These are phyloP conservation scores for Catharus fuscescens DNA, from an alignment of 2,113 vertebrate genomes.

Conservation along the genomic window DNA sequence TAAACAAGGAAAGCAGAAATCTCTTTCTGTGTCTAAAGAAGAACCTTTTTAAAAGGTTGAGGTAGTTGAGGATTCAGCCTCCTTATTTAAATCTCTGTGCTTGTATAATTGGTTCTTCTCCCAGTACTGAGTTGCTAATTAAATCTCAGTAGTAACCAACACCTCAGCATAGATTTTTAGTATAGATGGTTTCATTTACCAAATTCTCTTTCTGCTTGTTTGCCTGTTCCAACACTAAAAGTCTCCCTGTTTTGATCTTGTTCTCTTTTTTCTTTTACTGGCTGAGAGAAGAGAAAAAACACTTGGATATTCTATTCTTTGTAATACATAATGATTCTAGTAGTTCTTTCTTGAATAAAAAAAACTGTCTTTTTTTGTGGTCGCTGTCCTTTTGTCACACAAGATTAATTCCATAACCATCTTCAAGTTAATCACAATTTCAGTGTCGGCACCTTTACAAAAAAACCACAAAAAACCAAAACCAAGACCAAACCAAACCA, in stretches of 20 bases:
- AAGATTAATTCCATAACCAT: not conserved
- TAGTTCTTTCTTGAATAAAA: not conserved
- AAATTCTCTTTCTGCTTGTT: not conserved
- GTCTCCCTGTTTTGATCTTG: not conserved
- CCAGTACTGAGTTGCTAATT: conserved; percentile 3
- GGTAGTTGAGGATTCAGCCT: not conserved
- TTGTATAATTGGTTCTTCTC: not conserved
- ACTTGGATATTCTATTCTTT: not conserved
- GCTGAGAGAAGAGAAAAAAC: not conserved
- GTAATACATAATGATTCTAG: not conserved
- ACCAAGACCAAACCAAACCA: not conserved
- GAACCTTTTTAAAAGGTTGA: not conserved
- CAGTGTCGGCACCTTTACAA: not conserved
- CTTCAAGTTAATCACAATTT: not conserved
- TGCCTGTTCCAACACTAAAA: not conserved
- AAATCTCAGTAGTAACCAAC: not conserved
- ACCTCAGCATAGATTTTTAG: not conserved
- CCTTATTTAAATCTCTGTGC: not conserved
- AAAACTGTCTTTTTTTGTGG: not conserved
- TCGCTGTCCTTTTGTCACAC: not conserved
- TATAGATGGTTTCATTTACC: not conserved
- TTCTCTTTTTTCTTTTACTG: not conserved
- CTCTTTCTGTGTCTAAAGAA: not conserved
- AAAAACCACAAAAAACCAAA: not conserved
- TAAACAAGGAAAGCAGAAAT: not conserved